Evolutionary conservation across 2,113 vertebrate genomes (phyloP), one percentile per base, ranked within the genome.

Genomic region (Sus scrofa): DNA sequence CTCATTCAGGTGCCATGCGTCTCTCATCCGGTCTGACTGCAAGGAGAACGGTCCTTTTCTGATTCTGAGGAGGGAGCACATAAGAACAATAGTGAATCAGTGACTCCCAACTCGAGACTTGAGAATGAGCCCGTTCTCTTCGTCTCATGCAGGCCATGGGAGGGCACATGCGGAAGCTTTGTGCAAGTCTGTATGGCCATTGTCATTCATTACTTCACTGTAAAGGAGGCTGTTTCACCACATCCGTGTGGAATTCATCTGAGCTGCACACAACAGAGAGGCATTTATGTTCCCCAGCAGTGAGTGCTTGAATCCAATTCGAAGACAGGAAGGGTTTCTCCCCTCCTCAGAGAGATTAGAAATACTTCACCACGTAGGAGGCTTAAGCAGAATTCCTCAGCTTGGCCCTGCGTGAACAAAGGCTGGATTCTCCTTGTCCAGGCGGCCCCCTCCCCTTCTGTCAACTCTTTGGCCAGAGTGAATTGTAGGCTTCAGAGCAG

Each of bases 321-420:
- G 68, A 67, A 89, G 84, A 83, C 86, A 94, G 95, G 94, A 97
- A 94, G 44, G 85, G 56, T 89, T 93, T 96, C 91, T 95, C 82
- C 83, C 74, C 82, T 68, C 39, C 62, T 75, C 86, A 22, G 34
- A 84, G 65, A 95, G 91, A 96, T 98, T 94, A 97, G 96, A 97
- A 98, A 97, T 95, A 93, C 93, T 97, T 97, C 8, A 44, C 91
- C 82, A 90, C 12, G 97, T 97, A 94, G 96, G 97, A 97, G 95
- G 96, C 92, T 58, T 89, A 60, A 86, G 71, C 89, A 52, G 92
- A 96, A 97, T 97, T 95, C 92, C 52, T 90, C 60, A 89, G 73
- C 88, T 89, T 39, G 70, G 87, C 60, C 37, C 56, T 6, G 7
- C 6, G 0, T 34, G 91, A 71, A 95, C 95, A 91, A 83, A 87